Evolutionary conservation across 2,113 vertebrate genomes (phyloP), one percentile per base, ranked within the genome.

Genomic region (Lophotis ruficrista): DNA sequence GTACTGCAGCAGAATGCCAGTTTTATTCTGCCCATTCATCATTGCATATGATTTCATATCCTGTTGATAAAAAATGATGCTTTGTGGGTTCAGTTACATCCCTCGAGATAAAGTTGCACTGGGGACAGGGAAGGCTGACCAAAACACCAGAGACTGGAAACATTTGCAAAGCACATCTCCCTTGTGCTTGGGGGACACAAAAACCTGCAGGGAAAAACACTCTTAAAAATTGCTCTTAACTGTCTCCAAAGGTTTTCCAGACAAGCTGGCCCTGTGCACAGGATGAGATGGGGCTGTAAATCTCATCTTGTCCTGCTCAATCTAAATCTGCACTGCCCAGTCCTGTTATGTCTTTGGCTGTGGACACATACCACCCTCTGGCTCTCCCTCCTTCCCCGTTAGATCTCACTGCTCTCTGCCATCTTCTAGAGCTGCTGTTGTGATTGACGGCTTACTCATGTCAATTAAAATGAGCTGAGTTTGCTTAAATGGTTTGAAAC

Each of bases 21-120:
- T 80, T 96, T 96, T 89, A 86, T 85, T 76, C 70, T 54, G 57
- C 58, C 35, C n/a, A 90, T 95, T 78, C 57, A 92, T 97, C 88
- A 94, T 18, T 73, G 38, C 8, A 19, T 45, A 37, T 68, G 60
- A 72, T 89, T 96, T 95, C 61, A 24, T 85, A 72, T 56, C 30
- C 21, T 47, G 14, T 33, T 79, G 70, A 76, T 68, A 58, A 91
- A 83, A 91, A 89, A 77, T 64, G 0, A 41, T 75, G 12, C 14
- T 90, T 71, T 82, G 12, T 69, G 35, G 17, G 10, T 86, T 85
- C 33, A 30, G 54, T 35, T 57, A 43, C 76, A 89, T 9, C 90
- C 22, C 51, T 43, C 2, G 3, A 78, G 85, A 70, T 10, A 72
- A 85, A 70, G 21, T 30, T 80, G 38, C 54, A 48, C n/a, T 12